Conservation (phyloP, 2,113 vertebrate species). For the Trematocara variabile region DNA sequence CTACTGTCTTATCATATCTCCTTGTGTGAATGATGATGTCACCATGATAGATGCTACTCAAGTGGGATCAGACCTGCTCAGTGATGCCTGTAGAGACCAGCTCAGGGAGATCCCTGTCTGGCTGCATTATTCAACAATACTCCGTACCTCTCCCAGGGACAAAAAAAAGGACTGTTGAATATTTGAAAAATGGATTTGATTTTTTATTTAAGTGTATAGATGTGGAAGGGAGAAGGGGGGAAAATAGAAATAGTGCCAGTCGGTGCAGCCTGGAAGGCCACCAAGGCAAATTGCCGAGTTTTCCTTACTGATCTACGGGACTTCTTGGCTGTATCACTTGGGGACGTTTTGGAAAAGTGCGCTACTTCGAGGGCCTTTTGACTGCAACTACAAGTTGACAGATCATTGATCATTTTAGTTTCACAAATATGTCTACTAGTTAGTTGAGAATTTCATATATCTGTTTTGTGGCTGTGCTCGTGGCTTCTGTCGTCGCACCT, state of each 20-base stretch:
- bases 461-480: not conserved
- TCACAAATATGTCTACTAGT: slow-evolving; percentile 12
- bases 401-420: slow-evolving; percentile 58
- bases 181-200: slow-evolving; percentile 74
- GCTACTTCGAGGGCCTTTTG: slow-evolving; percentile 57
- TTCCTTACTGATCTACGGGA: slow-evolving; percentile 59
- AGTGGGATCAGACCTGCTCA: slow-evolving; percentile 70
- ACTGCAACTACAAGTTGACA: slow-evolving; percentile 28
- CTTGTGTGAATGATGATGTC: slow-evolving; percentile 67
- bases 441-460: not conserved
- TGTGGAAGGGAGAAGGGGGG: slow-evolving; percentile 43
- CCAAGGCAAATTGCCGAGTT: slow-evolving; percentile 70
- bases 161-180: slow-evolving; percentile 70
- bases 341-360: slow-evolving; percentile 52
- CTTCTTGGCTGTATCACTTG: slow-evolving; percentile 60
- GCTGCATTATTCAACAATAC: slow-evolving; percentile 78
- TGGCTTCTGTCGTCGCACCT: not conserved
- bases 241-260: slow-evolving; percentile 57
- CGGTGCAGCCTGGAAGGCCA: slow-evolving; percentile 64
- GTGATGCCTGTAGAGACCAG: slow-evolving; percentile 67
- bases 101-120: slow-evolving; percentile 73
- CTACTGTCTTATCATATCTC: slow-evolving; percentile 65
- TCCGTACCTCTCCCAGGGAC: slow-evolving; percentile 66
- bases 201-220: slow-evolving; percentile 73
- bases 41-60: slow-evolving; percentile 62